Base-by-base conservation (phyloP, 2,888 invertebrate species). In the Leucophora obtusa region DNA sequence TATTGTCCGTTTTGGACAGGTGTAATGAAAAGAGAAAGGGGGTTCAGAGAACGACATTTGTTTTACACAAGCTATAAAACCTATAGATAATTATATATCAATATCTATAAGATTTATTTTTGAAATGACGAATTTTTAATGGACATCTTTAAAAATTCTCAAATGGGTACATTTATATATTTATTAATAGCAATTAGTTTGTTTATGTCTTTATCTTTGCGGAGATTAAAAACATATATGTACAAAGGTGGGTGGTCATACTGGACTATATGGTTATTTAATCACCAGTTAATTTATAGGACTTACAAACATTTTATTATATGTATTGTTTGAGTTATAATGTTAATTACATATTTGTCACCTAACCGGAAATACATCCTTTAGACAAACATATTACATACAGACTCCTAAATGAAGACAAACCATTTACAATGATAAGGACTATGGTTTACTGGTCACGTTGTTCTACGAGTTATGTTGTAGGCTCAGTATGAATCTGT, bases 261-360 rank as follows among this genome's bases (percentile, higher is more conserved):
- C 58, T 33, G 70, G 53, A 53, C 63, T 7, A 47, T 17, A 71
- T 58, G 33, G 72, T 54, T 73, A 73, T 70, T 56, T 77, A 77
- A 81, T 81, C 73, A 77, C 73, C 60, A 73, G 73, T 73, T 81
- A 81, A 81, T 81, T 73, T 81, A 77, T 81, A 65, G 69, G 73
- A 77, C 81, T 73, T 65, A 77, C 69, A 73, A 70, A 81, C 69
- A 73, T 77, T 77, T 81, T 81, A 77, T 73, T 81, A 68, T 81
- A n/a, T n/a, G n/a, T n/a, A 59, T 81, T 69, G 72, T 73, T 70
- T 50, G 21, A 81, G 81, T 66, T 73, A 81, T 70, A 77, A 73
- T 77, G 81, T 77, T 81, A 81, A 77, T 81, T 77, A 77, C 77
- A 76, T 73, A 73, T 73, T 73, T 77, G 77, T 81, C 81, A 81